These are phyloP conservation scores for Chamaetylas fuelleborni DNA, from an alignment of 2,113 vertebrate genomes.

Conservation along the genomic window DNA sequence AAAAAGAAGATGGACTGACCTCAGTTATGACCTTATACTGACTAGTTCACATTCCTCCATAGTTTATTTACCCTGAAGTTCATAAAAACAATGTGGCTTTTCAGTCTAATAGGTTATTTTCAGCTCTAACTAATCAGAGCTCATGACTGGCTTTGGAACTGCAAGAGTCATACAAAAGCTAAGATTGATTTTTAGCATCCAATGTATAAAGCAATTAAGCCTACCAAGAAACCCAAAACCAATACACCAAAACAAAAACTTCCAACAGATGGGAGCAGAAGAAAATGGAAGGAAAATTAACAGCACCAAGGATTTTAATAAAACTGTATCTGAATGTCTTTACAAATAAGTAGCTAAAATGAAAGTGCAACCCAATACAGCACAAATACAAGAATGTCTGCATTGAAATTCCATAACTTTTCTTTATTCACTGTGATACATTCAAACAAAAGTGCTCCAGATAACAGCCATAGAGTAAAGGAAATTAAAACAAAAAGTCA, in stretches of 20 bases:
- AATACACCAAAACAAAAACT: neutral
- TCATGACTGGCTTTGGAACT: neutral
- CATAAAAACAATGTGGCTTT: conserved; percentile 10
- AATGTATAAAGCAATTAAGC: neutral
- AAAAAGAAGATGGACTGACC: neutral
- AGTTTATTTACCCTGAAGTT: conserved; percentile 1
- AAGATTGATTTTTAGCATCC: neutral
- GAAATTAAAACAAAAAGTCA: conserved; percentile 38
- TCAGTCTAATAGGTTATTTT: neutral
- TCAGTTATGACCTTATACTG: neutral
- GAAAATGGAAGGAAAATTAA: neutral
- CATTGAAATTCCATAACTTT: conserved; percentile 29
- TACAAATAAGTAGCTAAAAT: neutral
- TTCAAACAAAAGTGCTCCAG: conserved; percentile 57
- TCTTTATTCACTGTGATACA: conserved; percentile 46
- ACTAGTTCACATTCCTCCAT: conserved; percentile 7
- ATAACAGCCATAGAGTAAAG: conserved; percentile 41
- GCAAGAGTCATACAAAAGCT: neutral
- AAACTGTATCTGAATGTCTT: neutral
- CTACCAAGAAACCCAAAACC: neutral
- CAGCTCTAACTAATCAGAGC: neutral
- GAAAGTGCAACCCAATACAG: neutral
- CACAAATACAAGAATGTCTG: conserved; percentile 9
- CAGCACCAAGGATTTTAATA: neutral
- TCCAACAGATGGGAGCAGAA: neutral